A percentile compares a stretch with the other conserved stretches of the same genome.
These are phyloP conservation scores for Pardalotus punctatus DNA, from an alignment of 2,113 vertebrate species.

Conservation along the genomic window DNA sequence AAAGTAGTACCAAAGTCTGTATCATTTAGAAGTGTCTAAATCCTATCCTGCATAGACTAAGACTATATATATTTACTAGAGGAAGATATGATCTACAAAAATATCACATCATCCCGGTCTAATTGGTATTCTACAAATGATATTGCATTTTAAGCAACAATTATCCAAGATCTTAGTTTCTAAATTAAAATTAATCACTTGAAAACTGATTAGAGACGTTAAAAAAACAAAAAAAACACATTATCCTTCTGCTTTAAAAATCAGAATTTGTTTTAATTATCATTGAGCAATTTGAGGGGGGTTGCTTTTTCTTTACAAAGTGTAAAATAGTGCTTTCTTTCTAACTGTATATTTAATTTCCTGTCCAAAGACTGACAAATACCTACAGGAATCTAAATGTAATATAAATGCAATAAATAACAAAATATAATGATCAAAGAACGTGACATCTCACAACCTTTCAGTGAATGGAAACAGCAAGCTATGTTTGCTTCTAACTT, in stretches of 20 bases:
- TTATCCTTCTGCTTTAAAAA: background rate
- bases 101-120: background rate
- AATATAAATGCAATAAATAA: background rate
- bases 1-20: background rate
- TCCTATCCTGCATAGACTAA: background rate
- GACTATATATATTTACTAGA: background rate
- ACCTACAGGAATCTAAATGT: background rate
- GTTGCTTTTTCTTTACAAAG: background rate
- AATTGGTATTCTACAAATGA: background rate
- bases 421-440: background rate
- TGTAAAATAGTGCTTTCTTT: background rate
- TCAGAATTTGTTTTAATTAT: background rate
- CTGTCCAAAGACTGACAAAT: background rate
- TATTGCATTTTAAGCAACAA: background rate
- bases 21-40: background rate
- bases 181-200: conserved; percentile 13
- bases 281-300: background rate
- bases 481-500: background rate
- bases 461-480: background rate
- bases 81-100: background rate
- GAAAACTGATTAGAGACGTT: background rate
- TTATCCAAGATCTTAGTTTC: background rate
- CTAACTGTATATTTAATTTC: background rate
- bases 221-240: background rate
- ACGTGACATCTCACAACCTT: background rate